Percentiles rank a stretch among this genome's conserved stretches.
Evolutionary conservation across 2,888 invertebrate genomes (phyloP).

Genomic region (Prosapia bicincta): DNA sequence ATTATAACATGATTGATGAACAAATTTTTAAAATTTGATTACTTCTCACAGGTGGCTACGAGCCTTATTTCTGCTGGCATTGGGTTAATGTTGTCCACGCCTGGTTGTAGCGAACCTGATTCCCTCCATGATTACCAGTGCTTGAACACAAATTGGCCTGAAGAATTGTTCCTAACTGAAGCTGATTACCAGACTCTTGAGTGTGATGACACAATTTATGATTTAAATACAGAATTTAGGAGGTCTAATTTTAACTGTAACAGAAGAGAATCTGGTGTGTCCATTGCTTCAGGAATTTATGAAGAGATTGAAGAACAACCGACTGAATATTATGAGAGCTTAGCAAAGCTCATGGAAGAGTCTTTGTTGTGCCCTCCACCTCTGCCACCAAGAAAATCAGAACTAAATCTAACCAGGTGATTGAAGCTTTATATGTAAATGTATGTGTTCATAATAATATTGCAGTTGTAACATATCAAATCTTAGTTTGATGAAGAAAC

Average conservation of each 20-base stretch:
- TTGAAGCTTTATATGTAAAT: background rate
- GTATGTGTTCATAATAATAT: no score
- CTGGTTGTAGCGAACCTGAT: conserved; percentile 48
- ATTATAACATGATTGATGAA: no score
- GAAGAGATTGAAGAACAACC: conserved; percentile 35
- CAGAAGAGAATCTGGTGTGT: conserved; percentile 22
- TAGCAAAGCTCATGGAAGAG: background rate
- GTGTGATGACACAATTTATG: conserved; percentile 1
- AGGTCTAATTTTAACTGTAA: background rate
- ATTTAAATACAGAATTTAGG: background rate
- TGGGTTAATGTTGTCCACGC: conserved; percentile 45
- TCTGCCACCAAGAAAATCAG: conserved; percentile 32
- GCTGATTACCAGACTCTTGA: conserved; percentile 14
- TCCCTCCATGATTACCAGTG: conserved; percentile 42
- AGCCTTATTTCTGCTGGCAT: conserved; percentile 45
- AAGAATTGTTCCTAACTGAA: background rate
- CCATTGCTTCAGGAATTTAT: conserved; percentile 36
- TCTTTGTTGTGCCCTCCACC: conserved; percentile 30
- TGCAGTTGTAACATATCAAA: no score
- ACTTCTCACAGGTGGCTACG: conserved; percentile 44
- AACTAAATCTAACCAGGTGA: conserved; percentile 16
- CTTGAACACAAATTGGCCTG: conserved; percentile 22
- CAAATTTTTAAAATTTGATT: no score
- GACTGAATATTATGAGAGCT: background rate
- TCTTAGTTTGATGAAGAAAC: no score